Evolutionary conservation across 2,888 invertebrate species (phyloP), one percentile per base, ranked within the genome.

Genomic region (Pachliopta kotzebuea): DNA sequence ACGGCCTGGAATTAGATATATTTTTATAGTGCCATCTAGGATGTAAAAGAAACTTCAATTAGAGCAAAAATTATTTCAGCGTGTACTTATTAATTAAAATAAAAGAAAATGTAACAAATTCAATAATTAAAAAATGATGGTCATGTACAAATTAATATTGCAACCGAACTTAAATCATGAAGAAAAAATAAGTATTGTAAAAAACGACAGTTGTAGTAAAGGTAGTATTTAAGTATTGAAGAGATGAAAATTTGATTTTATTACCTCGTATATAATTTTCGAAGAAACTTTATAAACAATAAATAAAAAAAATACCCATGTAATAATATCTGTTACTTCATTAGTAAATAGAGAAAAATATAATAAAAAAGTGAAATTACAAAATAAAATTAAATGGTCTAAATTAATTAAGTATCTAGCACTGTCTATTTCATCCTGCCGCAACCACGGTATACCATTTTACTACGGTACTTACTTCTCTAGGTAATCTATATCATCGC

Each of bases 391-490:
- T 2, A 31, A 17, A 37, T 37, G 4, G 26, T n/a, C 26, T 26
- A 26, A 26, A 4, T 3, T 26, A 4, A 26, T 6, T 4, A 26
- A 26, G 6, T 26, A 26, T 26, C 26, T 6, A 4, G 26, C 26
- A n/a, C 7, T 42, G 14, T 42, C 6, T 45, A 8, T 45, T 45
- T 45, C n/a, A n/a, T 45, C 8, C 1, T 45, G n/a, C n/a, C 7
- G n/a, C 2, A n/a, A n/a, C 45, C n/a, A n/a, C 45, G 45, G 1
- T 18, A 18, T 45, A 6, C 45, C 11, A 45, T 11, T n/a, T 45
- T 45, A 2, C 45, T 45, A 45, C 45, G 45, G 53, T 71, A 88
- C 90, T 89, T 74, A 89, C 89, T 86, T 89, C 67, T 79, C 78
- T 3, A 83, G 80, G 62, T 70, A 71, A 58, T 71, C 67, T 62